phyloP scores from a whole-genome alignment of 2,888 invertebrate species.

The Unio delphinus region DNA sequence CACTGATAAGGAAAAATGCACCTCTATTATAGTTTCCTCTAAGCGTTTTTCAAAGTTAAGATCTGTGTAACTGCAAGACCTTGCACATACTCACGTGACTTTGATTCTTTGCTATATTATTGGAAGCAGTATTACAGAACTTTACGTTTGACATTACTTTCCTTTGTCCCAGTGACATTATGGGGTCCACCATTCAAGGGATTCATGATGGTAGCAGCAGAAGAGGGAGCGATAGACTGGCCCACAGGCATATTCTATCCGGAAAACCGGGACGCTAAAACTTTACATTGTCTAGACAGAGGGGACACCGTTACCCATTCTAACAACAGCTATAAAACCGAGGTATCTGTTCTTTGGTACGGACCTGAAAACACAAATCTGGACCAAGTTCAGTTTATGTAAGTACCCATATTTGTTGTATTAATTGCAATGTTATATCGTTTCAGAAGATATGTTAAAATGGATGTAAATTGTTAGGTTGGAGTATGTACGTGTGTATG shows the following conservation, averaged over 20 bases:
- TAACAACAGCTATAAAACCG: constrained; percentile 45
- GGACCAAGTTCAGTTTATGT: constrained; percentile 47
- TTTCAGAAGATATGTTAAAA: too few relatives aligned
- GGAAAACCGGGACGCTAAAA: constrained; percentile 32
- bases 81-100: too few relatives aligned
- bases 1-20: too few relatives aligned
- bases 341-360: constrained; percentile 46
- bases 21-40: too few relatives aligned
- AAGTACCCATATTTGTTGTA: constrained; percentile 9
- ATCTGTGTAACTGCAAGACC: too few relatives aligned
- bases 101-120: too few relatives aligned
- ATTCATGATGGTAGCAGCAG: constrained; percentile 43
- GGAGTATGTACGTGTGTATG: too few relatives aligned
- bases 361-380: constrained; percentile 37
- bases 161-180: constrained; percentile 37
- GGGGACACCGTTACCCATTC: constrained; percentile 42
- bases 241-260: constrained; percentile 45
- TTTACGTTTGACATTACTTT: not conserved
- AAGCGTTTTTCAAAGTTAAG: too few relatives aligned
- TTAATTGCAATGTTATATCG: too few relatives aligned
- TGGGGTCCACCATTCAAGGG: constrained; percentile 52
- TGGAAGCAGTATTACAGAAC: too few relatives aligned
- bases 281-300: constrained; percentile 29
- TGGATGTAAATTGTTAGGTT: too few relatives aligned
- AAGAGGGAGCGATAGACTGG: constrained; percentile 47